phyloP scores from a whole-genome alignment of 2,888 invertebrate species.

The Pandemis corylana region DNA sequence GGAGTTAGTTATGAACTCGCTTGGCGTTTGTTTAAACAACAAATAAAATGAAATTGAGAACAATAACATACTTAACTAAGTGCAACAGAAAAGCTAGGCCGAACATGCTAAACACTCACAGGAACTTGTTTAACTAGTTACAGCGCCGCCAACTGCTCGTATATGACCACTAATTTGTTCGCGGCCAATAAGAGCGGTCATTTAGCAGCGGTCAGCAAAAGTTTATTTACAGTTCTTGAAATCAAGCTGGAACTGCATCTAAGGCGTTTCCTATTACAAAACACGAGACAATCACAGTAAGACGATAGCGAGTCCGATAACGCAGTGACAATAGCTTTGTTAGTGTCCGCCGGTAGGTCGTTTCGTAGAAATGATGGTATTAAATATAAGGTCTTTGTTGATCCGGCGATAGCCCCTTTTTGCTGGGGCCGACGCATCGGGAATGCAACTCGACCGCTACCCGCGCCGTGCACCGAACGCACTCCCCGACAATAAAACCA shows the following conservation, averaged over 20 bases:
- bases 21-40: not conserved
- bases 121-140: constrained; percentile 33
- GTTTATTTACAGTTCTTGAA: constrained; percentile 23
- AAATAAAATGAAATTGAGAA: not conserved
- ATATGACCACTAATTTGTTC: constrained; percentile 26
- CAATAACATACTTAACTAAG: not conserved
- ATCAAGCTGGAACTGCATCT: constrained; percentile 23
- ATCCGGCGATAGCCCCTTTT: constrained; percentile 47
- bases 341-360: constrained; percentile 55
- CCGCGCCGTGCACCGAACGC: constrained; percentile 1
- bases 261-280: constrained; percentile 30
- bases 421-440: constrained; percentile 45
- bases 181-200: constrained; percentile 2
- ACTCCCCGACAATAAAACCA: constrained; percentile 33
- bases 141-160: constrained; percentile 17
- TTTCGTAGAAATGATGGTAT: constrained; percentile 68
- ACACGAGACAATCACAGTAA: constrained; percentile 39
- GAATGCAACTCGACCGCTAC: constrained; percentile 48
- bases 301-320: constrained; percentile 32
- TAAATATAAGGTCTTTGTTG: constrained; percentile 61
- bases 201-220: constrained; percentile 10
- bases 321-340: constrained; percentile 61
- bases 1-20: not conserved
- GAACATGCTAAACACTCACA: constrained; percentile 17
- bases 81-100: constrained; percentile 20